Percentiles rank a stretch among this genome's conserved stretches.
Conservation (phyloP, 2,797 vertebrate genomes). For the Coregonus sp. region DNA sequence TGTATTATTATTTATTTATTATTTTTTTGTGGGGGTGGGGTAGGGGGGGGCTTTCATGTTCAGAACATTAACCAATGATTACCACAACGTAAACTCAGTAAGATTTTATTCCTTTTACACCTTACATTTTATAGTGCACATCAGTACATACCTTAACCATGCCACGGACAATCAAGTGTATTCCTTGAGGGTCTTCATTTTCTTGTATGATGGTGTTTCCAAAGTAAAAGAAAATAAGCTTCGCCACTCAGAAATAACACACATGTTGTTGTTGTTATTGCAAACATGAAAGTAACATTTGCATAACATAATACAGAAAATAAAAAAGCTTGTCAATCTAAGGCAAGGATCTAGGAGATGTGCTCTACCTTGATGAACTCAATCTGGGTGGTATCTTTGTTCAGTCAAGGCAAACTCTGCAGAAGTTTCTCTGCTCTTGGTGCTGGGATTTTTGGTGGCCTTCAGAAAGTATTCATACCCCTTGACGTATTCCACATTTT, state of each 20-base stretch:
- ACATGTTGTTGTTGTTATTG: not conserved
- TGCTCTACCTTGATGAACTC: constrained; percentile 25
- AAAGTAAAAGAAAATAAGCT: constrained; percentile 54
- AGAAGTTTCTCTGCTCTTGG: constrained; percentile 11
- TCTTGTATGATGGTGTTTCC: constrained; percentile 62
- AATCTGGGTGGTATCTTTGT: constrained; percentile 18
- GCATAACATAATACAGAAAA: not conserved
- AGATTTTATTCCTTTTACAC: not conserved
- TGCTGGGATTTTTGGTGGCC: constrained; percentile 13
- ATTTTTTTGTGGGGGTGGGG: too few relatives aligned
- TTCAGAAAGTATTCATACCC: too few relatives aligned
- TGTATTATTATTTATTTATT: too few relatives aligned
- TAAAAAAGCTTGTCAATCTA: constrained; percentile 16
- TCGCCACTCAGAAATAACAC: constrained; percentile 22
- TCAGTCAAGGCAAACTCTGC: constrained; percentile 18
- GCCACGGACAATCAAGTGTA: constrained; percentile 67
- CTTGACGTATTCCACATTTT: too few relatives aligned
- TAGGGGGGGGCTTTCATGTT: not conserved
- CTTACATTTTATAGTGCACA: not conserved
- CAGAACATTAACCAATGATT: constrained; percentile 12
- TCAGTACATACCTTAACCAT: constrained; percentile 62
- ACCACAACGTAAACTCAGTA: not conserved
- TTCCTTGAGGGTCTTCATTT: constrained; percentile 56
- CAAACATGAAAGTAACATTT: not conserved
- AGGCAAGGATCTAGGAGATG: constrained; percentile 7